These are phyloP conservation scores for Trachelus troglodyta DNA, from an alignment of 2,888 invertebrate species.

Conservation along the genomic window DNA sequence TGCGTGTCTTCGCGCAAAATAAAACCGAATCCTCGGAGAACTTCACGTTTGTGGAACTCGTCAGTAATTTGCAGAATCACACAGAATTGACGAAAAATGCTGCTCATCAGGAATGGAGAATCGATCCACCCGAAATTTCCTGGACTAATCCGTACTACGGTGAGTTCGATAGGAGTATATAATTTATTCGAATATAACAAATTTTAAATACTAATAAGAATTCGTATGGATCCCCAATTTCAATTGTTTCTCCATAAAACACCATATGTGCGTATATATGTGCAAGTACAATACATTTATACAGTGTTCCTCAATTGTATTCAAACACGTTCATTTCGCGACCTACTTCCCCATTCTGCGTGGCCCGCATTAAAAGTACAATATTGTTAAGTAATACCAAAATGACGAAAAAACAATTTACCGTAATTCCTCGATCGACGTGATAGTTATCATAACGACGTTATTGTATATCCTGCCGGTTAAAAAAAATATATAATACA, in stretches of 20 bases:
- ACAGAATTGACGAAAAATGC: constrained; percentile 23
- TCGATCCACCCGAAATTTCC: constrained; percentile 18
- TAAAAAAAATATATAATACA: neutral
- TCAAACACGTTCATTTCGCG: neutral
- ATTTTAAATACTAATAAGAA: neutral
- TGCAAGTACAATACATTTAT: neutral
- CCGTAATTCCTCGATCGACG: neutral
- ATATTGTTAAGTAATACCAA: neutral
- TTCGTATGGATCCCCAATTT: neutral
- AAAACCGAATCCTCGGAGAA: constrained; percentile 42
- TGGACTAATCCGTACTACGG: constrained; percentile 52
- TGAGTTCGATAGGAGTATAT: constrained; percentile 31
- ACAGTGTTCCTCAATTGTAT: neutral
- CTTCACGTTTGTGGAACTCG: constrained; percentile 52
- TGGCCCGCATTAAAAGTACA: neutral
- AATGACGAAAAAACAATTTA: neutral
- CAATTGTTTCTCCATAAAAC: neutral
- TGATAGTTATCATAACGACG: neutral
- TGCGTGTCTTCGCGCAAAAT: constrained; percentile 48
- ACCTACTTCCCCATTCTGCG: neutral
- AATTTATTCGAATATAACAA: neutral
- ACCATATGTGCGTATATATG: neutral
- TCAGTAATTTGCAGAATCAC: constrained; percentile 38
- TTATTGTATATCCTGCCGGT: neutral
- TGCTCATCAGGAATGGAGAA: constrained; percentile 23